These are phyloP conservation scores for Euglossa dilemma DNA, from an alignment of 1,140 invertebrate genomes.

Conservation along the genomic window DNA sequence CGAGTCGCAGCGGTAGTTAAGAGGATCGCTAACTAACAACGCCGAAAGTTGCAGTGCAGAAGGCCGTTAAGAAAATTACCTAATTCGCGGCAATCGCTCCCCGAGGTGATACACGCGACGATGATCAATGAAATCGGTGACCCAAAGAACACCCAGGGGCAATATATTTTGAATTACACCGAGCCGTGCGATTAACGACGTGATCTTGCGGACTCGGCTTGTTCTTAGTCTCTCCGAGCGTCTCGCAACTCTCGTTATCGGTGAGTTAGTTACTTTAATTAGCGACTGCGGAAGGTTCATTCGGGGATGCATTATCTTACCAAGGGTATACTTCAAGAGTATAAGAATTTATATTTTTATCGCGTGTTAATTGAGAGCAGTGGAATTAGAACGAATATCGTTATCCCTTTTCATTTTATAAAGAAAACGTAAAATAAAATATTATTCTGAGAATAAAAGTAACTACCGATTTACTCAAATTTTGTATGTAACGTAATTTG, in stretches of 20 bases:
- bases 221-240: background rate
- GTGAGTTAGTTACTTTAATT: background rate
- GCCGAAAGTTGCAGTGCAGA: slow-evolving; percentile 47
- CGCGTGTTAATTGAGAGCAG: no score
- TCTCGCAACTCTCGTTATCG: background rate
- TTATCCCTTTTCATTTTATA: no score
- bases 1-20: slow-evolving; percentile 45
- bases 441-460: no score
- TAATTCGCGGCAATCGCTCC: slow-evolving; percentile 60
- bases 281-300: background rate
- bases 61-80: slow-evolving; percentile 67
- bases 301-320: background rate
- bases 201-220: background rate
- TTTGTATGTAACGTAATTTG: no score
- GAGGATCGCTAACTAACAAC: slow-evolving; percentile 38
- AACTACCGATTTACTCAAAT: no score
- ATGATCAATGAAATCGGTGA: slow-evolving; percentile 29
- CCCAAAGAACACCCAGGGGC: background rate
- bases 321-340: background rate
- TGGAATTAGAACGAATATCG: no score
- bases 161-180: slow-evolving; percentile 1
- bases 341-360: no score
- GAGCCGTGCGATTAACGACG: background rate
- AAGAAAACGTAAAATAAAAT: no score
- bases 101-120: slow-evolving; percentile 33